Evolutionary conservation across 1,140 invertebrate genomes (phyloP).

Genomic region (Atopsyche davidsoni): DNA sequence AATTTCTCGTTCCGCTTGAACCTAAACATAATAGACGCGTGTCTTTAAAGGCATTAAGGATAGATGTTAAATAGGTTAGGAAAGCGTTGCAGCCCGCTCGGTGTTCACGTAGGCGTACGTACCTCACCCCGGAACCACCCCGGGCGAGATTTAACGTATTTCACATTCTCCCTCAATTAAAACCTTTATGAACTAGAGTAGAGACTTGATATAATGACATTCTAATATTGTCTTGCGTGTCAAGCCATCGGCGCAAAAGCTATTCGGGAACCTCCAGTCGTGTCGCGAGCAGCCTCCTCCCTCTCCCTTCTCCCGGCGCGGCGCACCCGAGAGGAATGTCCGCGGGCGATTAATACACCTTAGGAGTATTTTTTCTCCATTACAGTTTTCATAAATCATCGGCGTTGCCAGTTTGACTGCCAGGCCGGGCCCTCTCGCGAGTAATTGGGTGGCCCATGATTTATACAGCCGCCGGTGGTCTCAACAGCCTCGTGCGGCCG

Average conservation of each 20-base stretch:
- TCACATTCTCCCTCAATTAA: background rate
- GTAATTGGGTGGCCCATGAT: conserved; percentile 26
- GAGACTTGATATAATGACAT: background rate
- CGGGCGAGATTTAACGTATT: background rate
- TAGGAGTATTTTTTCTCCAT: too few species aligned
- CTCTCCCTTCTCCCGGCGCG: background rate
- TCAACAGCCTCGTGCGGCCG: background rate
- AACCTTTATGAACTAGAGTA: background rate
- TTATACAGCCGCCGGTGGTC: conserved; percentile 21
- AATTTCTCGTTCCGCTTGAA: conserved; percentile 6
- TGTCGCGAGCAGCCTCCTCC: background rate
- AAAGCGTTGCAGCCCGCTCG: conserved; percentile 10
- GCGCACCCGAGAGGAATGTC: too few species aligned
- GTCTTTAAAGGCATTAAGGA: conserved; percentile 13
- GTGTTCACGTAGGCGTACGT: too few species aligned
- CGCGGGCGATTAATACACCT: too few species aligned
- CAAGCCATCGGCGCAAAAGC: conserved; percentile 12
- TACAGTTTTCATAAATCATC: too few species aligned
- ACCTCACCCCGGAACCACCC: background rate
- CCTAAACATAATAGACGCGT: conserved; percentile 8
- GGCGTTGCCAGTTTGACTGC: background rate
- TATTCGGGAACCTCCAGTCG: background rate
- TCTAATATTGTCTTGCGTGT: background rate
- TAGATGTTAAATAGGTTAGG: conserved; percentile 17
- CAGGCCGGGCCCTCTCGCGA: conserved; percentile 4